Percentiles rank a stretch among this genome's conserved stretches.
Conservation (phyloP, 2,797 vertebrate species). For the Smutsia temminckii region DNA sequence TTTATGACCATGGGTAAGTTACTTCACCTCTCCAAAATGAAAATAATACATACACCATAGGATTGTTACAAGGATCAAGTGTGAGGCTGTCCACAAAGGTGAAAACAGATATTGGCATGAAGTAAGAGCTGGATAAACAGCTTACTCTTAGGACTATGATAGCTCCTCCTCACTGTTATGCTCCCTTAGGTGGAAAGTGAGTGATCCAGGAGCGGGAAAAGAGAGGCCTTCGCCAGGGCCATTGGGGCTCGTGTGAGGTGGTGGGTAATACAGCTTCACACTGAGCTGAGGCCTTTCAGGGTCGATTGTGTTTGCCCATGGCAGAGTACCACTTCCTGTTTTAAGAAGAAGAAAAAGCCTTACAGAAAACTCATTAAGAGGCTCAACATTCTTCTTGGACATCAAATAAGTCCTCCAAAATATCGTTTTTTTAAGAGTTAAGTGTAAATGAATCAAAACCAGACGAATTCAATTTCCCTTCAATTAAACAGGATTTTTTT, state of each 20-base stretch:
- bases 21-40: not conserved
- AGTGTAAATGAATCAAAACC: slow-evolving; percentile 78
- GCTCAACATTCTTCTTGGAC: slow-evolving; percentile 72
- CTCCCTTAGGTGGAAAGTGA: not conserved
- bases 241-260: slow-evolving; percentile 8
- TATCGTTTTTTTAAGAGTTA: slow-evolving; percentile 62
- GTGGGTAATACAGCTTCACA: slow-evolving; percentile 60
- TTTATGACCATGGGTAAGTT: not conserved
- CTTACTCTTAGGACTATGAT: not conserved
- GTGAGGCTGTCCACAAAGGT: not conserved
- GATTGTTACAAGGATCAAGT: not conserved
- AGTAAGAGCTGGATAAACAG: not conserved
- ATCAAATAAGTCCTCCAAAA: slow-evolving; percentile 75
- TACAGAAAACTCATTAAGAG: slow-evolving; percentile 74
- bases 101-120: not conserved
- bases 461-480: slow-evolving; percentile 78
- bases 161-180: not conserved
- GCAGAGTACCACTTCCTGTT: slow-evolving; percentile 75
- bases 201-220: not conserved
- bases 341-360: slow-evolving; percentile 60
- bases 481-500: slow-evolving; percentile 70
- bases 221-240: not conserved
- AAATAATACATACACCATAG: not conserved
- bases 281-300: slow-evolving; percentile 58
- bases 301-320: slow-evolving; percentile 65